These are phyloP conservation scores for Apocheima hispidaria DNA, from an alignment of 2,888 invertebrate genomes.

Conservation along the genomic window DNA sequence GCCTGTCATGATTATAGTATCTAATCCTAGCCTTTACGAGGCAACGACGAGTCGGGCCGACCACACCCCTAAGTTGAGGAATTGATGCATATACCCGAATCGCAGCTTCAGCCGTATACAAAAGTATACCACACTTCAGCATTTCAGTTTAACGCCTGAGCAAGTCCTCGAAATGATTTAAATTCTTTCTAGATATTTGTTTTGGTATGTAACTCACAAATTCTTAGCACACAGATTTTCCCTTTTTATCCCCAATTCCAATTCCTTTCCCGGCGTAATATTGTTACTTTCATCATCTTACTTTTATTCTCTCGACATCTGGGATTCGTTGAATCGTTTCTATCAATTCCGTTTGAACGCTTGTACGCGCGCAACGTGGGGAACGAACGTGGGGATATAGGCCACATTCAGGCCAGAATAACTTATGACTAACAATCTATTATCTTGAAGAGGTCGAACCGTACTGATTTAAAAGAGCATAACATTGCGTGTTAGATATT, in stretches of 20 bases:
- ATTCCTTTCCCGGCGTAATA: slow-evolving; percentile 43
- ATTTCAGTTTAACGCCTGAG: slow-evolving; percentile 12
- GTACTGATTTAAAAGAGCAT: background rate
- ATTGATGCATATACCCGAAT: too few relatives aligned
- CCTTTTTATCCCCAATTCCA: slow-evolving; percentile 42
- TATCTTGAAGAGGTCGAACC: background rate
- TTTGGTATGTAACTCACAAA: slow-evolving; percentile 25
- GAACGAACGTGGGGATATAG: slow-evolving; percentile 26
- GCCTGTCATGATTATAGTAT: too few relatives aligned
- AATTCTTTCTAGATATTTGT: slow-evolving; percentile 20
- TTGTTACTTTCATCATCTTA: slow-evolving; percentile 47
- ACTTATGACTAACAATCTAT: slow-evolving; percentile 17
- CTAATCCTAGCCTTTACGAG: too few relatives aligned
- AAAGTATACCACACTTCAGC: background rate
- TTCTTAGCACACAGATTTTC: slow-evolving; percentile 35
- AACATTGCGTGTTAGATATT: too few relatives aligned
- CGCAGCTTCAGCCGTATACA: background rate
- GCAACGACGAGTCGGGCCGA: too few relatives aligned
- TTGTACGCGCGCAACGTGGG: slow-evolving; percentile 28
- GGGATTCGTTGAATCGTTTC: slow-evolving; percentile 46
- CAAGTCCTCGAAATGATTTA: slow-evolving; percentile 7
- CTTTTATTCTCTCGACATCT: slow-evolving; percentile 44
- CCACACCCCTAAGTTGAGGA: too few relatives aligned
- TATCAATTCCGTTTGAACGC: slow-evolving; percentile 46
- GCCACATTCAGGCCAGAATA: slow-evolving; percentile 19